phyloP scores from a whole-genome alignment of 2,113 vertebrate species.

The Stigmatopora argus region DNA sequence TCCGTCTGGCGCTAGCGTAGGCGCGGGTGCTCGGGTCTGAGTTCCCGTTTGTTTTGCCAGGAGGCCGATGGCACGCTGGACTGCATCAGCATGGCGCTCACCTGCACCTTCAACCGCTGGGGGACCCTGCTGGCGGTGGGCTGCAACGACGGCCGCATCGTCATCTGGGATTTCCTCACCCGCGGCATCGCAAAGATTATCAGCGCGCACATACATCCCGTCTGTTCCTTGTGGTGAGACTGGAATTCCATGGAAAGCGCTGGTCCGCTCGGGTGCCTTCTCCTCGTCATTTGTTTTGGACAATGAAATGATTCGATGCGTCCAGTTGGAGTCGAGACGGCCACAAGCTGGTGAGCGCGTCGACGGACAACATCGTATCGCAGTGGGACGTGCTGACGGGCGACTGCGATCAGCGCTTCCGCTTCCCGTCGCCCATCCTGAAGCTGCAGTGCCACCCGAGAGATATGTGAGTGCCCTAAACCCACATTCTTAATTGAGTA shows the following conservation, averaged over 20 bases:
- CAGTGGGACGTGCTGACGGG: conserved; percentile 96
- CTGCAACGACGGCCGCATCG: conserved; percentile 94
- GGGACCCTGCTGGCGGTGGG: conserved; percentile 94
- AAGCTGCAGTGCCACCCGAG: conserved; percentile 95
- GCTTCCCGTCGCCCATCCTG: conserved; percentile 93
- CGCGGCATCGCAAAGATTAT: conserved; percentile 97
- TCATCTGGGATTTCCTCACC: conserved; percentile 98
- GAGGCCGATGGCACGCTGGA: conserved; percentile 95
- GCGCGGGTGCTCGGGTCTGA: neutral
- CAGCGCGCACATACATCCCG: conserved; percentile 95
- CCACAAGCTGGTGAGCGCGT: conserved; percentile 94
- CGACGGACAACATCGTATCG: conserved; percentile 96
- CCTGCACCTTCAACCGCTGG: conserved; percentile 99
- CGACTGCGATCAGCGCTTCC: conserved; percentile 95
- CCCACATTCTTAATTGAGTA: too few species aligned
- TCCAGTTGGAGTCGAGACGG: conserved; percentile 95
- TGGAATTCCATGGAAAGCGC: too few species aligned
- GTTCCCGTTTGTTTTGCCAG: conserved; percentile 50
- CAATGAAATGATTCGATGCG: neutral
- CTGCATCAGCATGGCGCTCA: conserved; percentile 98
- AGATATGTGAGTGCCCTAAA: conserved; percentile 81
- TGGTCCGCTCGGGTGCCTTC: too few species aligned
- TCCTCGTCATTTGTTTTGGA: too few species aligned
- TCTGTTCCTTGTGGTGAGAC: conserved; percentile 88
- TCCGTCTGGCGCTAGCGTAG: too few species aligned